A percentile compares a stretch with the other conserved stretches of the same genome.
phyloP scores from a whole-genome alignment of 2,888 invertebrate genomes.

The Diploptera punctata region DNA sequence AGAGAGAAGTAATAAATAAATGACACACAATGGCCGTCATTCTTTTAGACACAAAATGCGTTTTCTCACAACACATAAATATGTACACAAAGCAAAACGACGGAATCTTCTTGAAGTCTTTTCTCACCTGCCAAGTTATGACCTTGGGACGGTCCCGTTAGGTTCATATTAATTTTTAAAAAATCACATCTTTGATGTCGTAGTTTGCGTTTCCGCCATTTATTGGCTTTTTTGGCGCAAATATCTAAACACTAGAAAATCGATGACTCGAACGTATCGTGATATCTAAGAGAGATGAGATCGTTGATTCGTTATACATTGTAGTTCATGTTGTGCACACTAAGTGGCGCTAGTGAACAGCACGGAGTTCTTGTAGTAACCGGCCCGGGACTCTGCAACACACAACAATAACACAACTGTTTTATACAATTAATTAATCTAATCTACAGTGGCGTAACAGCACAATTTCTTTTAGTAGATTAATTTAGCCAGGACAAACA shows the following conservation, averaged over 20 bases:
- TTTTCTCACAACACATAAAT: too few relatives aligned
- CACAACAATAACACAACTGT: too few relatives aligned
- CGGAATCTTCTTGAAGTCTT: not conserved
- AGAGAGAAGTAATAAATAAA: not conserved
- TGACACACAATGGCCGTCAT: not conserved
- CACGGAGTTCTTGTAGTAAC: constrained; percentile 90
- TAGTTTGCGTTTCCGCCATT: not conserved
- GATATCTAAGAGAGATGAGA: constrained; percentile 25
- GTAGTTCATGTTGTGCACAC: constrained; percentile 5
- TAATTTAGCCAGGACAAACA: too few relatives aligned
- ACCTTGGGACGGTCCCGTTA: not conserved
- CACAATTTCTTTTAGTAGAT: too few relatives aligned
- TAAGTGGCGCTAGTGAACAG: constrained; percentile 76
- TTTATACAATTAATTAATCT: too few relatives aligned
- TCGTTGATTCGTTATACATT: constrained; percentile 16
- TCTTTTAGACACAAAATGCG: not conserved
- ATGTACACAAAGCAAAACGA: constrained; percentile 12
- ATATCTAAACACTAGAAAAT: constrained; percentile 3
- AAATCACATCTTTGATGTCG: not conserved
- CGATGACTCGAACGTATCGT: constrained; percentile 1
- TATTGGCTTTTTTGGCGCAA: not conserved
- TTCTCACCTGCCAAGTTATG: too few relatives aligned
- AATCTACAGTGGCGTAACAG: too few relatives aligned
- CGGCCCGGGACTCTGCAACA: constrained; percentile 60
- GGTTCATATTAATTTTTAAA: not conserved